These are phyloP conservation scores for Solea solea DNA, from an alignment of 2,113 vertebrate species.

Conservation along the genomic window DNA sequence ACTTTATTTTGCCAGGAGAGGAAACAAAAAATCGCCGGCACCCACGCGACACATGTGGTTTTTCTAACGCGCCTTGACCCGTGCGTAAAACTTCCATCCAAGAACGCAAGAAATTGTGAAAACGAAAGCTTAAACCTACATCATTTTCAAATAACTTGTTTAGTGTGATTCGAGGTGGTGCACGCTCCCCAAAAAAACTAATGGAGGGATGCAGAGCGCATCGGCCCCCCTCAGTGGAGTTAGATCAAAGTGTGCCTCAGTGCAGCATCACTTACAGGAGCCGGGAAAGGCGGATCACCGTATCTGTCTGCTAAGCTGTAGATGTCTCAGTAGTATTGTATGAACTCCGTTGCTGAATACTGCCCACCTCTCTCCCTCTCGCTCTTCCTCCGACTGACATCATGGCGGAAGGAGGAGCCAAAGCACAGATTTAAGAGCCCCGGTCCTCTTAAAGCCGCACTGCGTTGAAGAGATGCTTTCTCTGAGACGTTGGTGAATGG, in stretches of 20 bases:
- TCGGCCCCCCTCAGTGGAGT: slow-evolving; percentile 75
- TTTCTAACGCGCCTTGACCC: slow-evolving; percentile 33
- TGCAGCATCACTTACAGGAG: slow-evolving; percentile 83
- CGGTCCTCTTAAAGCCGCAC: slow-evolving; percentile 83
- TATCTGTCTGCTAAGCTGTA: slow-evolving; percentile 80
- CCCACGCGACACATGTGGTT: slow-evolving; percentile 38
- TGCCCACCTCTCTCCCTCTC: slow-evolving; percentile 79
- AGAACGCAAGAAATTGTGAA: slow-evolving; percentile 25
- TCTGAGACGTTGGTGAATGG: slow-evolving; percentile 50
- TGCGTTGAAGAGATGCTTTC: slow-evolving; percentile 73
- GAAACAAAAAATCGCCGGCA: slow-evolving; percentile 17
- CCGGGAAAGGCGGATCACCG: slow-evolving; percentile 77
- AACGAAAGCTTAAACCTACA: slow-evolving; percentile 36
- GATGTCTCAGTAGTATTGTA: slow-evolving; percentile 84
- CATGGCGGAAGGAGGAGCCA: slow-evolving; percentile 78
- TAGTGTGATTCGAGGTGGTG: slow-evolving; percentile 51
- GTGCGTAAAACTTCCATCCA: slow-evolving; percentile 72
- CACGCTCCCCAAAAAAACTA: slow-evolving; percentile 38
- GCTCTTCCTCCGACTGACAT: slow-evolving; percentile 80
- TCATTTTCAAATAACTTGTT: slow-evolving; percentile 60
- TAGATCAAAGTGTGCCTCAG: slow-evolving; percentile 81
- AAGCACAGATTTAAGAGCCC: slow-evolving; percentile 71
- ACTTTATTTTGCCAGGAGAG: slow-evolving; percentile 29
- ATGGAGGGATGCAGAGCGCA: slow-evolving; percentile 67
- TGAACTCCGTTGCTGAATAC: slow-evolving; percentile 81